Conservation (phyloP, 1,140 invertebrate species). For the Drosophila sproati region DNA sequence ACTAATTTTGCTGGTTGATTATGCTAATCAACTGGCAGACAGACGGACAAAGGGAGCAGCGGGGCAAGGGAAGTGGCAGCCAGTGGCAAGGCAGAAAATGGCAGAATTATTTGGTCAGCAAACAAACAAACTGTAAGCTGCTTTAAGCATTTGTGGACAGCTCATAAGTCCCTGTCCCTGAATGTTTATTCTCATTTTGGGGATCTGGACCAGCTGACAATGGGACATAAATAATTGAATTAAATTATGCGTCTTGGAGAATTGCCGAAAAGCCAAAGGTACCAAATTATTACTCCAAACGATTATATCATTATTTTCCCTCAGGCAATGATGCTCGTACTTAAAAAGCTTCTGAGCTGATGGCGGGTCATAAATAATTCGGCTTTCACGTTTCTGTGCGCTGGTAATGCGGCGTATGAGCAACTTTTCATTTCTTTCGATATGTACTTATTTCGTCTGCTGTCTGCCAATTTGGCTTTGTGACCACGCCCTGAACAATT, state of each 20-base stretch:
- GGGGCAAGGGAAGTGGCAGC: not conserved
- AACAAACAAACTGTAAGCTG: conserved; percentile 65
- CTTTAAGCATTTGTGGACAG: conserved; percentile 65
- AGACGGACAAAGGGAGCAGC: not conserved
- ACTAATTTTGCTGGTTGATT: conserved; percentile 41
- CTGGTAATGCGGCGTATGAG: conserved; percentile 47
- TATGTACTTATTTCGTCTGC: conserved; percentile 12
- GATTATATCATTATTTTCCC: conserved; percentile 30
- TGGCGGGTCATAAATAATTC: conserved; percentile 67
- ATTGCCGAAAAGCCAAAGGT: conserved; percentile 31
- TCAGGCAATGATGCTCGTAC: conserved; percentile 25
- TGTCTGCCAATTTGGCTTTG: conserved; percentile 43
- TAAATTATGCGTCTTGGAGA: conserved; percentile 71
- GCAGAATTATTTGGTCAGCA: conserved; percentile 71
- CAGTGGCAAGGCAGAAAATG: conserved; percentile 28
- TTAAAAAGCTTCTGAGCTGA: conserved; percentile 53
- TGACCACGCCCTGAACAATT: conserved; percentile 40
- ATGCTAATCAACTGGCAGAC: conserved; percentile 46
- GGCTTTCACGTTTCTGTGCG: conserved; percentile 62
- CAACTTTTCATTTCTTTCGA: conserved; percentile 17
- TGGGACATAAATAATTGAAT: conserved; percentile 75
- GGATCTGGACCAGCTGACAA: conserved; percentile 49
- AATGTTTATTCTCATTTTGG: conserved; percentile 39
- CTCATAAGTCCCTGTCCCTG: conserved; percentile 32
- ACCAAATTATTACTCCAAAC: conserved; percentile 29